Conservation (phyloP, 2,888 invertebrate genomes). For the Coleophora deauratella region DNA sequence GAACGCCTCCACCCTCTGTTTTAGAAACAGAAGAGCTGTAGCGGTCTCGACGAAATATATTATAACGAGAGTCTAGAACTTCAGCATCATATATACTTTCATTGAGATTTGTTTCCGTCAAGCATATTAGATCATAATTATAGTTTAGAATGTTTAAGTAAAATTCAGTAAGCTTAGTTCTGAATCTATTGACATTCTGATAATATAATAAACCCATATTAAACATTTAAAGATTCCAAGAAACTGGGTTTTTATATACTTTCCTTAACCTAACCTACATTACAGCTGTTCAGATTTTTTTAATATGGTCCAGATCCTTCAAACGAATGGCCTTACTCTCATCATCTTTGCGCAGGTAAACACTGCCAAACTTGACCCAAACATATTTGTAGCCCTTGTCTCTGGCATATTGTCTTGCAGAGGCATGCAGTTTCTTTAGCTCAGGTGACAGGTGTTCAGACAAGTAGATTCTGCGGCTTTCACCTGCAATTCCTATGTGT, state of each 20-base stretch:
- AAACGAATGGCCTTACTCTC: neutral
- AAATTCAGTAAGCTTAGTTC: slow-evolving; percentile 3
- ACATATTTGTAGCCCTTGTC: slow-evolving; percentile 5
- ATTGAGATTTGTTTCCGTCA: slow-evolving; percentile 7
- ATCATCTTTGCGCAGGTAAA: slow-evolving; percentile 6
- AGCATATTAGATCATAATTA: slow-evolving; percentile 6
- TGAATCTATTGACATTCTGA: slow-evolving; percentile 8
- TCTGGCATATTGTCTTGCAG: neutral
- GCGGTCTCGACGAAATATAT: slow-evolving; percentile 2
- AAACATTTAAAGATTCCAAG: neutral
- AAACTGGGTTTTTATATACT: neutral
- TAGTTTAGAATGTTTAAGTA: slow-evolving; percentile 1
- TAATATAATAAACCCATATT: slow-evolving; percentile 2
- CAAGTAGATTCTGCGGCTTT: slow-evolving; percentile 6
- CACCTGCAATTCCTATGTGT: slow-evolving; percentile 7
- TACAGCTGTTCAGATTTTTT: neutral
- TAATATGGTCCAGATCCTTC: neutral
- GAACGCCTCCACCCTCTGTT: slow-evolving; percentile 11
- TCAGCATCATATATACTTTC: slow-evolving; percentile 4
- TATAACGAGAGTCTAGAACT: slow-evolving; percentile 2
- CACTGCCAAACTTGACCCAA: slow-evolving; percentile 5
- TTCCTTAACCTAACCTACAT: neutral
- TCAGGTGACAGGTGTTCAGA: slow-evolving; percentile 12
- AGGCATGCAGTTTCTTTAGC: slow-evolving; percentile 4
- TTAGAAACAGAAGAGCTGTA: neutral